phyloP scores from a whole-genome alignment of 2,888 invertebrate genomes.

The Caradrina clavipalpis region DNA sequence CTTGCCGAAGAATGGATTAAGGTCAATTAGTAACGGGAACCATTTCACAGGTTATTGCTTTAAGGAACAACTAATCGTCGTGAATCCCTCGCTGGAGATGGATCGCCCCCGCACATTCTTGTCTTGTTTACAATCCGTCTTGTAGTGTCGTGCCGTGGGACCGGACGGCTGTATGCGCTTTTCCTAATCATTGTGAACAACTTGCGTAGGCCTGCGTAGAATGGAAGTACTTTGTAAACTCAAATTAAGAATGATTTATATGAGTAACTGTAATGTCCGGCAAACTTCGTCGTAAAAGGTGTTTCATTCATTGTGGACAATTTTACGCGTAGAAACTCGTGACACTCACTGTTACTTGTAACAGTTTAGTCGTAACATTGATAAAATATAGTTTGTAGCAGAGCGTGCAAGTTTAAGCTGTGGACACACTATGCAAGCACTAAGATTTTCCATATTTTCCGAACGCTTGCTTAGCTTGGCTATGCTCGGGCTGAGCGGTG shows the following conservation, averaged over 20 bases:
- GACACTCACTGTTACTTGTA: slow-evolving; percentile 2
- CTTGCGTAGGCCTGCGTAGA: slow-evolving; percentile 65
- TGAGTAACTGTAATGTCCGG: slow-evolving; percentile 27
- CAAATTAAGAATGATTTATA: slow-evolving; percentile 48
- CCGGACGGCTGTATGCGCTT: slow-evolving; percentile 64
- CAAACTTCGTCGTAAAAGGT: slow-evolving; percentile 14
- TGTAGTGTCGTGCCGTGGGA: slow-evolving; percentile 70
- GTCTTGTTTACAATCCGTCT: slow-evolving; percentile 76
- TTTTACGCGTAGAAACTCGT: slow-evolving; percentile 14
- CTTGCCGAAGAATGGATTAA: slow-evolving; percentile 72
- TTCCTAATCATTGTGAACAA: slow-evolving; percentile 69
- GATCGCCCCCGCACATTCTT: slow-evolving; percentile 80
- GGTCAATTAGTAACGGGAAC: slow-evolving; percentile 77
- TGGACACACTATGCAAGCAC: slow-evolving; percentile 1
- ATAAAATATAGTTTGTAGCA: slow-evolving; percentile 7
- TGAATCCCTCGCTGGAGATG: slow-evolving; percentile 70
- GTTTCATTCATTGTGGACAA: slow-evolving; percentile 14
- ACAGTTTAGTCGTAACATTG: background rate
- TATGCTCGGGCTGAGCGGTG: slow-evolving; percentile 3
- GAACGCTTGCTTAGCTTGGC: slow-evolving; percentile 12
- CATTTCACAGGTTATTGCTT: slow-evolving; percentile 74
- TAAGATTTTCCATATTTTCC: slow-evolving; percentile 39
- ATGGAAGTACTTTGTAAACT: slow-evolving; percentile 46
- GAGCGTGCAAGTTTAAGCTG: background rate
- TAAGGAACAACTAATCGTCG: slow-evolving; percentile 71